Base-by-base conservation (phyloP, 2,888 invertebrate genomes). In the Candidula unifasciata region DNA sequence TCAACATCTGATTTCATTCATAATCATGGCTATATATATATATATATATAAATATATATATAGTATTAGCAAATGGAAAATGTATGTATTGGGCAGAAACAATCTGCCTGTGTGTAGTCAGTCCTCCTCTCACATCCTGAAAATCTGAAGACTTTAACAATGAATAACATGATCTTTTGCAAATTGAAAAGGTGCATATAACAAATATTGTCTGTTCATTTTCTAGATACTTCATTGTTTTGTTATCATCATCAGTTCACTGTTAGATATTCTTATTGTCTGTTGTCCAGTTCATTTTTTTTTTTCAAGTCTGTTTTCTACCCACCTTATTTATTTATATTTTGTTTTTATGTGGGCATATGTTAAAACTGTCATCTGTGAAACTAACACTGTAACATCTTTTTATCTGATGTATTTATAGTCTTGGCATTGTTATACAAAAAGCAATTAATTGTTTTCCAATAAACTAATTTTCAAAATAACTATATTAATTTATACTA, bases 131-230 rank as follows among this genome's bases (percentile, higher is more conserved):
- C 52, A 35, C 44, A 52, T 74, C 27, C 16, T 52, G 27, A 52
- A 16, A 16, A 44, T 52, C 52, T 74, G n/a, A 1, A 74, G 2
- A n/a, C 16, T 77, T 18, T 33, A 37, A 44, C 2, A 1, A 27
- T 78, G n/a, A 24, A 71, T 60, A 33, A 68, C 77, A 83, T 83
- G 83, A 77, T 77, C 83, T 83, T 83, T 77, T 83, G 83, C 83
- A 69, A 64, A 44, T 33, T 54, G 16, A 77, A 64, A n/a, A 82
- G 21, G 30, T 77, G 82, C 82, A 82, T 81, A 74, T 83, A 77
- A 69, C 24, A 68, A 83, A 69, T 77, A 77, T 83, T 66, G 83
- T 77, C 77, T 83, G 64, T 76, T 66, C 52, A 76, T 76, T 73
- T 82, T 35, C 44, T 64, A n/a, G 83, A 54, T 69, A 76, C 66